Evolutionary conservation across 2,888 invertebrate species (phyloP).

Genomic region (Chalcosyrphus nemorum): DNA sequence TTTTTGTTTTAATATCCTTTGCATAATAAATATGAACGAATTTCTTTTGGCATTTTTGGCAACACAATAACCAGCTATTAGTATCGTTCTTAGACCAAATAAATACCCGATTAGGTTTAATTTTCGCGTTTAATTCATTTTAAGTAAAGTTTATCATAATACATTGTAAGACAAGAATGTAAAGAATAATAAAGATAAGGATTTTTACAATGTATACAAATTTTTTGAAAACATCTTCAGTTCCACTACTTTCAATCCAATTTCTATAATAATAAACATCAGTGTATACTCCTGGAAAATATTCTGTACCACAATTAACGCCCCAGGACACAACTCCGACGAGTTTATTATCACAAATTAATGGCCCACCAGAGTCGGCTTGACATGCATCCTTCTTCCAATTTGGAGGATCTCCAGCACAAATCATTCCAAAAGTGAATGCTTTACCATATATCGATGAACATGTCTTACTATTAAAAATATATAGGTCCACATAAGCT

Average conservation of each 20-base stretch:
- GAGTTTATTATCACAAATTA: conserved; percentile 34
- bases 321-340: conserved; percentile 51
- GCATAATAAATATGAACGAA: too few species aligned
- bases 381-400: conserved; percentile 23
- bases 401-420: conserved; percentile 4
- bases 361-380: conserved; percentile 55
- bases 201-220: too few species aligned
- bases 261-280: conserved; percentile 29
- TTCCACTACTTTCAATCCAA: conserved; percentile 23
- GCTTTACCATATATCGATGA: not conserved
- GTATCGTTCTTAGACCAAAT: too few species aligned
- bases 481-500: not conserved
- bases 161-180: too few species aligned
- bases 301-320: not conserved
- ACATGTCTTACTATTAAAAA: not conserved
- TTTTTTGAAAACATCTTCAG: too few species aligned
- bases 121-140: too few species aligned
- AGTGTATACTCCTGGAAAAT: conserved; percentile 42
- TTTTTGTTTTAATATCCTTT: too few species aligned
- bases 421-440: conserved; percentile 35
- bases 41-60: too few species aligned
- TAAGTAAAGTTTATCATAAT: too few species aligned
- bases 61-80: too few species aligned
- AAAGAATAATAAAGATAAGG: too few species aligned
- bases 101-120: too few species aligned